A percentile compares a stretch with the other conserved stretches of the same genome.
Conservation (phyloP, 2,113 vertebrate genomes). For the Promerops cafer region DNA sequence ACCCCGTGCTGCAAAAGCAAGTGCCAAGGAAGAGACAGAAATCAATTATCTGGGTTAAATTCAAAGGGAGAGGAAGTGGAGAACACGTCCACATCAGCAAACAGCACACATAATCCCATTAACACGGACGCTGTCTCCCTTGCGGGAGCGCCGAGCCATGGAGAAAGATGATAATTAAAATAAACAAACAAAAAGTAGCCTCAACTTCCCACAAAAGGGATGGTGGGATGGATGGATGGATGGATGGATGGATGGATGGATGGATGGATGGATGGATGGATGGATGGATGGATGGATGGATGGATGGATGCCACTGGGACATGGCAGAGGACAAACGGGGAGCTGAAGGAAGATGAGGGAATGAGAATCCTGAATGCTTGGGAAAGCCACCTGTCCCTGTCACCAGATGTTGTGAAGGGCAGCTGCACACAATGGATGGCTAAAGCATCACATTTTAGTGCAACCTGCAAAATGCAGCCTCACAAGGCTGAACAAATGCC, state of each 20-base stretch:
- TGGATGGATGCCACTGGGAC: background rate
- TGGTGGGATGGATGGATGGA: background rate
- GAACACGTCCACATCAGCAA: conserved; percentile 14
- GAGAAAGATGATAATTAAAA: conserved; percentile 70
- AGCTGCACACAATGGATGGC: background rate
- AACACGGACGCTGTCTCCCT: conserved; percentile 19
- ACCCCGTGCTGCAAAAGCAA: conserved; percentile 56
- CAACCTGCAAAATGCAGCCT: accelerated
- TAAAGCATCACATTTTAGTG: background rate
- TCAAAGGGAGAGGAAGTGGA: conserved; percentile 36
- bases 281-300: background rate
- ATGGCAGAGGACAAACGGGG: background rate
- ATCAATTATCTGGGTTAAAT: conserved; percentile 76
- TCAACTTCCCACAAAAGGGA: background rate
- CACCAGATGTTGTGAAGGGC: background rate
- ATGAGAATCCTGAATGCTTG: accelerated
- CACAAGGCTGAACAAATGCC: background rate
- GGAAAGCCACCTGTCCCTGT: background rate
- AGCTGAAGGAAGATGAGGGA: background rate
- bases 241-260: background rate
- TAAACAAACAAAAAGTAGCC: conserved; percentile 62
- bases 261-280: background rate
- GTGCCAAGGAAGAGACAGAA: conserved; percentile 70
- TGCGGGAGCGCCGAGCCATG: background rate
- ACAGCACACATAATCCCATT: conserved; percentile 70